Percentiles rank a stretch among this genome's conserved stretches.
Conservation (phyloP, 2,888 invertebrate species). For the Apodemia mormo region DNA sequence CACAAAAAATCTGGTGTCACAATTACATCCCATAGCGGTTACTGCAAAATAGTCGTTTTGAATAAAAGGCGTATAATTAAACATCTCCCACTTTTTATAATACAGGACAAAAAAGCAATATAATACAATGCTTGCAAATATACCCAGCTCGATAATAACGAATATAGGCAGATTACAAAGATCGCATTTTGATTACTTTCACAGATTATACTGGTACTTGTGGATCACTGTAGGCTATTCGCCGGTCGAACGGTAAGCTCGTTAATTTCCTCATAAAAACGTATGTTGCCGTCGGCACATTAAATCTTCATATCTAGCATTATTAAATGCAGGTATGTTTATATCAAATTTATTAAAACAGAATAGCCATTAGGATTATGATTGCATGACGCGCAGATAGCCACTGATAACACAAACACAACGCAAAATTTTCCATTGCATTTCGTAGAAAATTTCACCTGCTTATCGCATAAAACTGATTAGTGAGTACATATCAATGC, state of each 20-base stretch:
- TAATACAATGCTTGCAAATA: too few relatives aligned
- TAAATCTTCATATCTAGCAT: slow-evolving; percentile 4
- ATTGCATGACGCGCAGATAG: slow-evolving; percentile 35
- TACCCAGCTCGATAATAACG: background rate
- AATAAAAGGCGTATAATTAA: too few relatives aligned
- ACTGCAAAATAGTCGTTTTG: too few relatives aligned
- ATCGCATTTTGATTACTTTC: background rate
- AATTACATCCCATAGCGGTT: too few relatives aligned
- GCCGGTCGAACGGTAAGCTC: background rate
- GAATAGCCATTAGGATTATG: slow-evolving; percentile 34
- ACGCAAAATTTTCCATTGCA: slow-evolving; percentile 30
- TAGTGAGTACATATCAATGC: background rate
- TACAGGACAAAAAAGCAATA: too few relatives aligned
- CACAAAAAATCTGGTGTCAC: too few relatives aligned
- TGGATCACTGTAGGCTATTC: background rate
- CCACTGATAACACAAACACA: slow-evolving; percentile 30
- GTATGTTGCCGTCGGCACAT: slow-evolving; percentile 1
- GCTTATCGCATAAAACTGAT: slow-evolving; percentile 24
- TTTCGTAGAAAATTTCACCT: slow-evolving; percentile 27
- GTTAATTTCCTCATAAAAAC: slow-evolving; percentile 5
- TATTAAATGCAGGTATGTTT: background rate
- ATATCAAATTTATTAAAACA: slow-evolving; percentile 26
- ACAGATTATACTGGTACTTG: background rate
- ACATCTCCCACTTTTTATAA: too few relatives aligned
- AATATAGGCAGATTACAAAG: background rate